phyloP scores from a whole-genome alignment of 2,797 vertebrate genomes.

The Sebastes elongatus region DNA sequence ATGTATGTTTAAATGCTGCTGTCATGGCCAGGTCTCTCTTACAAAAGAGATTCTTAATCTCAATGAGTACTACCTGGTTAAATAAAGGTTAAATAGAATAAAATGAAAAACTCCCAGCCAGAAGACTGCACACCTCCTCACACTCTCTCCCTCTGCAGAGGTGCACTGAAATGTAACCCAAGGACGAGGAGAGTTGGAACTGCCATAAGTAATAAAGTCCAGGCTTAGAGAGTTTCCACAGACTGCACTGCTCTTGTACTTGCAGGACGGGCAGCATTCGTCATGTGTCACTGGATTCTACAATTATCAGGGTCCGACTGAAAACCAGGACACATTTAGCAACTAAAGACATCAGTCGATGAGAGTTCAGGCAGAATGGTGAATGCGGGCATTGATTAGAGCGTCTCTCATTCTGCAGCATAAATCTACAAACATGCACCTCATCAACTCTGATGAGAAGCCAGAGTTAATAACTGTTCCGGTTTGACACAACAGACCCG shows the following conservation, averaged over 20 bases:
- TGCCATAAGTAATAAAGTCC: conserved; percentile 55
- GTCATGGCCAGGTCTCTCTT: too few relatives aligned
- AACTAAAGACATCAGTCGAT: conserved; percentile 5
- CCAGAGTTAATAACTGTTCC: neutral
- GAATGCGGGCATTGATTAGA: neutral
- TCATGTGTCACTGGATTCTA: conserved; percentile 24
- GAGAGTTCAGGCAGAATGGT: neutral
- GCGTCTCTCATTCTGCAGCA: neutral
- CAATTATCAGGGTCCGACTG: conserved; percentile 1
- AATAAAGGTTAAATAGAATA: too few relatives aligned
- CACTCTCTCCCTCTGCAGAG: conserved; percentile 15
- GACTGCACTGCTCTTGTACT: conserved; percentile 35
- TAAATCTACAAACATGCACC: neutral
- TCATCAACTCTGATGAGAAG: neutral
- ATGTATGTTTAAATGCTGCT: too few relatives aligned
- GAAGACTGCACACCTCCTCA: conserved; percentile 17
- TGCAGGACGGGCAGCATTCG: conserved; percentile 15
- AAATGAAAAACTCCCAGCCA: neutral
- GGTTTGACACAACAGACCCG: neutral
- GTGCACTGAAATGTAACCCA: conserved; percentile 47
- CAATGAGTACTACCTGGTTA: too few relatives aligned
- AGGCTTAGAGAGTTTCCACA: conserved; percentile 59
- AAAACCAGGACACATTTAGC: neutral
- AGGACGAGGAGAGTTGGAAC: conserved; percentile 11
- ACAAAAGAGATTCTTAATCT: too few relatives aligned